These are phyloP conservation scores for Andrena haemorrhoa DNA, from an alignment of 2,888 invertebrate genomes.

Conservation along the genomic window DNA sequence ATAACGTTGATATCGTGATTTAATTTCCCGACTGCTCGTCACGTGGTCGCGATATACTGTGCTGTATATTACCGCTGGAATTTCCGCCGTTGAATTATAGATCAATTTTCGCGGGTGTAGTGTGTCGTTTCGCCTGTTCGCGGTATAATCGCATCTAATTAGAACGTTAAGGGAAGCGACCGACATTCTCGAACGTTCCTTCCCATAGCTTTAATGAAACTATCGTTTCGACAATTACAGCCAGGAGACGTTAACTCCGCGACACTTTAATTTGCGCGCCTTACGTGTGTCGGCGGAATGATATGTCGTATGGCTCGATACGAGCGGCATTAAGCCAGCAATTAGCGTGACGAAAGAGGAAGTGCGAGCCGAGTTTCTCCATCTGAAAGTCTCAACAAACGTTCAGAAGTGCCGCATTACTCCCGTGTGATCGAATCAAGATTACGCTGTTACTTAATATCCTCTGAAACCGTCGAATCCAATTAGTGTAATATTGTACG, in stretches of 20 bases:
- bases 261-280: constrained; percentile 47
- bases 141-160: constrained; percentile 47
- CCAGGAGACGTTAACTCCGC: constrained; percentile 31
- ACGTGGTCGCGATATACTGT: constrained; percentile 15
- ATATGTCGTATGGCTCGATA: constrained; percentile 1
- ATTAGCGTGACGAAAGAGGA: constrained; percentile 12
- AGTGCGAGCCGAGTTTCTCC: neutral
- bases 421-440: neutral
- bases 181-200: constrained; percentile 16
- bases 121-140: constrained; percentile 17
- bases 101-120: constrained; percentile 33
- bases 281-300: constrained; percentile 8
- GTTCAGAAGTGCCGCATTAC: neutral
- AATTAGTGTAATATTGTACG: neutral
- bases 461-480: neutral
- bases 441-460: neutral
- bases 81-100: constrained; percentile 40
- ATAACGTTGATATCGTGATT: constrained; percentile 45
- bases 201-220: constrained; percentile 46
- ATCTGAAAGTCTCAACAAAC: neutral
- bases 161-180: constrained; percentile 26
- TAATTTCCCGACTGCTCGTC: constrained; percentile 31
- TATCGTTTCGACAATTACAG: constrained; percentile 44
- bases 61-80: constrained; percentile 20
- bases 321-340: neutral